Evolutionary conservation across 2,797 vertebrate genomes (phyloP), one percentile per base, ranked within the genome.

Genomic region (Lagocephalus sceleratus): DNA sequence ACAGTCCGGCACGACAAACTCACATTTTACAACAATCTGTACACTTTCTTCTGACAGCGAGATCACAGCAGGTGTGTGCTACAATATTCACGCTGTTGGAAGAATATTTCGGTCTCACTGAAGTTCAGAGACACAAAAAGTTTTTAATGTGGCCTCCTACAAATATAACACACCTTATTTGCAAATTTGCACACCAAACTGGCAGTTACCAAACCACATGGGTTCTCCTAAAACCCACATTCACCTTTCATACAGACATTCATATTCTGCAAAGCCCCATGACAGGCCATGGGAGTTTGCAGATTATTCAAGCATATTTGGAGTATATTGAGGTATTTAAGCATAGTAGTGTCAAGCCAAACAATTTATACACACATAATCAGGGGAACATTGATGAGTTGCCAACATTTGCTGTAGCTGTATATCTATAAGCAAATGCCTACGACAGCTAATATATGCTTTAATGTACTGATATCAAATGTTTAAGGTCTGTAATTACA

Each of bases 1-100:
- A 85, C 85, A 51, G 56, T 61, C 48, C 51, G 82, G 77, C 81
- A 73, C 75, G 70, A 42, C 53, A 68, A 71, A 71, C 54, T 62
- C 46, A 58, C 62, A 55, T 62, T 67, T 20, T 22, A 48, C 51
- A 48, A 42, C 39, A 17, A 40, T 17, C 17, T n/a, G 39, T 2
- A 40, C n/a, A 40, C 15, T 17, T 40, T 40, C 46, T 20, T 63
- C 26, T 65, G 57, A 55, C 66, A 70, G 29, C 5, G 39, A 32
- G 40, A 39, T 38, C 53, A 20, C 54, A 57, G 39, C 51, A 46
- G 44, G 49, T 14, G 44, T 3, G 8, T 29, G 26, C 26, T 1
- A 10, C 26, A 10, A 10, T 29, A 1, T 29, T 29, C 2, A 29
- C 26, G 11, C 6, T 10, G 8, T 29, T 3, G 26, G 26, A 3